Evolutionary conservation across 2,797 vertebrate species (phyloP).

Genomic region (Cottoperca gobio): DNA sequence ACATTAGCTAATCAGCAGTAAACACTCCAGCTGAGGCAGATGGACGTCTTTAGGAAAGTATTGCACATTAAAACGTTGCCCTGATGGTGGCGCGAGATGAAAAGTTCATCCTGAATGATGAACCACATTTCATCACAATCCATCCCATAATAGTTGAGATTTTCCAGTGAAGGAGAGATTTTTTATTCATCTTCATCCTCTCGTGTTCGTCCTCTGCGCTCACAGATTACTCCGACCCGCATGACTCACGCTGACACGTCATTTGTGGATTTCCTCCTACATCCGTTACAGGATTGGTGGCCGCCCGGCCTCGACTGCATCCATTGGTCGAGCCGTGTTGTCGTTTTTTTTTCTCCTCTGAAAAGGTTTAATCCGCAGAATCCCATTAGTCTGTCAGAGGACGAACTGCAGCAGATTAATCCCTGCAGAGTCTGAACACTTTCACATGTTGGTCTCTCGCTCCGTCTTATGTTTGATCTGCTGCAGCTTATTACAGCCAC

Average conservation of each 20-base stretch:
- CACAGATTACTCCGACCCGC: slow-evolving; percentile 45
- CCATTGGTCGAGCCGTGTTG: slow-evolving; percentile 47
- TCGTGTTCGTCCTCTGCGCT: slow-evolving; percentile 25
- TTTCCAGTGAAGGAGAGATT: no score
- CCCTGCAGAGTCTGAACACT: slow-evolving; percentile 41
- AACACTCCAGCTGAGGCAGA: no score
- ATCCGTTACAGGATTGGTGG: slow-evolving; percentile 43
- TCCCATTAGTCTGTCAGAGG: slow-evolving; percentile 66
- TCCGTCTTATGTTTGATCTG: background rate
- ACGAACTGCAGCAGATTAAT: slow-evolving; percentile 62
- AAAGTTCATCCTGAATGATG: background rate
- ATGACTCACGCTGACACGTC: background rate
- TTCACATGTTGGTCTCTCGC: no score
- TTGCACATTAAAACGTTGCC: no score
- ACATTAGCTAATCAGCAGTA: no score
- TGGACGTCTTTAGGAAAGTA: no score
- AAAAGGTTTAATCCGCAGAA: slow-evolving; percentile 70
- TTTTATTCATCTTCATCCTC: background rate
- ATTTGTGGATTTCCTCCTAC: slow-evolving; percentile 43
- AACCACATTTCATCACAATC: background rate
- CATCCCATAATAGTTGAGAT: background rate
- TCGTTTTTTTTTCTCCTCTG: slow-evolving; percentile 18
- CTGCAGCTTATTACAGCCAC: background rate
- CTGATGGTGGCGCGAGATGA: no score
- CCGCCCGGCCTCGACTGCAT: background rate